Evolutionary conservation across 2,888 invertebrate genomes (phyloP), one percentile per base, ranked within the genome.

Genomic region (Chorisops tibialis): DNA sequence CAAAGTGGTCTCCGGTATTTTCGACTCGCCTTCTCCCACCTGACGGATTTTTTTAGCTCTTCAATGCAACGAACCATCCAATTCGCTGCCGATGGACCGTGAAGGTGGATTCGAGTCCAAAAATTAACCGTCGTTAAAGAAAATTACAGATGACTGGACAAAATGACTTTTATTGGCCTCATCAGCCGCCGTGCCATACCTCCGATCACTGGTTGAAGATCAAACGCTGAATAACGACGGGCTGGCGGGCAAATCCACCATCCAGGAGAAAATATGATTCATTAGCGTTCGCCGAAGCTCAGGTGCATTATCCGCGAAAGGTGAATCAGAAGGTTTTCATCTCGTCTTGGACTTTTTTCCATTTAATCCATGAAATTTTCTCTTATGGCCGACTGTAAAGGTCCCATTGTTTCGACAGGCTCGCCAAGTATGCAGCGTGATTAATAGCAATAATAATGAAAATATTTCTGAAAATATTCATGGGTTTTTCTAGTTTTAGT

Each of bases 61-160:
- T 9, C 9, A 9, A 30, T 30, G 9, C 9, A 30, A 30, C 30
- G 30, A 30, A 9, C 30, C 30, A 30, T 30, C 30, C 30, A 30
- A 7, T 30, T 5, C 30, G 48, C 19, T 9, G n/a, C 22, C 48
- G n/a, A 48, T 48, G 48, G 48, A 48, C 48, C 48, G 12, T 12
- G 19, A 21, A 30, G 3, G 50, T 30, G 30, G 50, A 50, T 35
- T 50, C 35, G 16, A 50, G 18, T 16, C 16, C 14, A 16, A 35
- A 50, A 22, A 50, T 50, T 50, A 50, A 35, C 50, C 24, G 16
- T 50, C 37, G 50, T 11, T 18, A 16, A 14, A 50, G 50, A 50
- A 50, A 50, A 50, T 50, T 35, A 35, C 50, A 35, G 16, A 50
- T 50, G 50, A 50, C 50, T 50, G 35, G 50, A 50, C 50, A 35